Evolutionary conservation across 2,113 vertebrate species (phyloP).

Genomic region (Daboia siamensis): DNA sequence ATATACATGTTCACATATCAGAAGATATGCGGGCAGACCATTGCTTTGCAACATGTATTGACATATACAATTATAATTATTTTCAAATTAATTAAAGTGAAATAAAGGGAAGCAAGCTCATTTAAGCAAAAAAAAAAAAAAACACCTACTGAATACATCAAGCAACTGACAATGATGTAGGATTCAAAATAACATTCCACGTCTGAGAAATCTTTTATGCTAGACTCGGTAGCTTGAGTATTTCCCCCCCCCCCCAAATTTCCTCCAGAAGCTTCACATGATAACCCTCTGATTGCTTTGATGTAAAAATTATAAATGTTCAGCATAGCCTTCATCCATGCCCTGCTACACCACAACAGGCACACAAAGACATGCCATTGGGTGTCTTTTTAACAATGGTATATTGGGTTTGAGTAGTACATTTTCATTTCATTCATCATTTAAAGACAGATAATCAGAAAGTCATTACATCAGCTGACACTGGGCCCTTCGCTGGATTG

Average conservation of each 20-base stretch:
- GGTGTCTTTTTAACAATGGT: slow-evolving; percentile 70
- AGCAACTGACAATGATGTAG: neutral
- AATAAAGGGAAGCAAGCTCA: neutral
- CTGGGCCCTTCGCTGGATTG: slow-evolving; percentile 78
- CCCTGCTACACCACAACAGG: slow-evolving; percentile 42
- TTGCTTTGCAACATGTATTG: neutral
- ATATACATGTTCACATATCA: neutral
- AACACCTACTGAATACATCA: neutral
- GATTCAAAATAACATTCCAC: neutral
- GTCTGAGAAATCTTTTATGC: neutral
- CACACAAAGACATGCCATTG: slow-evolving; percentile 58
- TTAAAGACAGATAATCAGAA: slow-evolving; percentile 99
- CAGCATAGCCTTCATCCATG: slow-evolving; percentile 27
- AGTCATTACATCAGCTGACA: slow-evolving; percentile 93
- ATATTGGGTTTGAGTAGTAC: slow-evolving; percentile 74
- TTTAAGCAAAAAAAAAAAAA: neutral
- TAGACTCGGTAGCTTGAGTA: neutral
- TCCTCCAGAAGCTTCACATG: neutral
- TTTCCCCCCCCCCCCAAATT: too few relatives aligned
- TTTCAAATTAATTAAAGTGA: neutral
- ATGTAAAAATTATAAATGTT: slow-evolving; percentile 28
- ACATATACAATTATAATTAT: neutral
- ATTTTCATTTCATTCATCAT: slow-evolving; percentile 97
- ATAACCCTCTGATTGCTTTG: slow-evolving; percentile 11
- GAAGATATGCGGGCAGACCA: neutral